Conservation (phyloP, 2,113 vertebrate species). For the Megatriorchis doriae region DNA sequence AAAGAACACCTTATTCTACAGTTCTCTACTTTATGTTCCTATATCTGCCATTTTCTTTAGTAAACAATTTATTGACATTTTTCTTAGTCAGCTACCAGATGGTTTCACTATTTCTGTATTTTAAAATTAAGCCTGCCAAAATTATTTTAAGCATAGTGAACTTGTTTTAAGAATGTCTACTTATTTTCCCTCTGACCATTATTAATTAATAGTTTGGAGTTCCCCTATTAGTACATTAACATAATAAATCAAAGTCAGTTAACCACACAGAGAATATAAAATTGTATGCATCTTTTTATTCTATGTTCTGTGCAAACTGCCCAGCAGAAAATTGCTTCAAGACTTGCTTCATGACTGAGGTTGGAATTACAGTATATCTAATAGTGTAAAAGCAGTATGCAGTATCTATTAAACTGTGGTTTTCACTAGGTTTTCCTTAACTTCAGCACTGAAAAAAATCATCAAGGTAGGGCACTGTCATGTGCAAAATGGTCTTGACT, state of each 20-base stretch:
- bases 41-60: not conserved
- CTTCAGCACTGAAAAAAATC: not conserved
- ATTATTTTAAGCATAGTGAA: not conserved
- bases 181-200: not conserved
- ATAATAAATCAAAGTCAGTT: not conserved
- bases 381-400: not conserved
- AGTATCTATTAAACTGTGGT: not conserved
- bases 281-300: not conserved
- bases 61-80: not conserved
- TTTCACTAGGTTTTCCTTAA: not conserved
- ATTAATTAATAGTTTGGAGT: not conserved
- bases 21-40: not conserved
- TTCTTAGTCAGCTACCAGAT: not conserved
- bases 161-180: not conserved
- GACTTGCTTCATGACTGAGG: not conserved
- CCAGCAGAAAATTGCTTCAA: not conserved
- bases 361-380: not conserved
- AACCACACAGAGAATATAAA: not conserved
- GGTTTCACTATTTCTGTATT: not conserved
- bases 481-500: not conserved
- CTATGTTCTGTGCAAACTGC: not conserved
- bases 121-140: not conserved
- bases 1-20: not conserved
- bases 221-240: not conserved
- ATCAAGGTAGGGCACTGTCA: not conserved